Evolutionary conservation across 2,113 vertebrate genomes (phyloP), one percentile per base, ranked within the genome.

Genomic region (Dermatemys mawii): DNA sequence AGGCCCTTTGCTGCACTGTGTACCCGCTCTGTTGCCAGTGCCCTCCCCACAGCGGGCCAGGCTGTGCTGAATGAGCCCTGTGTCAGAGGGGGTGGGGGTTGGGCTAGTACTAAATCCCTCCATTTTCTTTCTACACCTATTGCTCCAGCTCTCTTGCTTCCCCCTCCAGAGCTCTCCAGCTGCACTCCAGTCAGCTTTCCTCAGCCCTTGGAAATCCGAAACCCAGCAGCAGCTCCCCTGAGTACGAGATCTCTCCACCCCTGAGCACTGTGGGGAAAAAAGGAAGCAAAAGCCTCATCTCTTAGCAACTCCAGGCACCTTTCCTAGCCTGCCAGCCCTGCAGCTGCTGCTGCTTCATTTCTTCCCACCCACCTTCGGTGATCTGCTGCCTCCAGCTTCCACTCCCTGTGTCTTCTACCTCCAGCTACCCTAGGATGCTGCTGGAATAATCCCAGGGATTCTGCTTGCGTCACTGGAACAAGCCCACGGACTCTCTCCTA

Each of bases 181-280:
- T 81, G 21, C 24, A 26, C 26, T 35, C 63, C 63, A 8, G 26
- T 35, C 27, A 24, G 16, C 67, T 38, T n/a, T 44, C 24, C 49
- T 78, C 11, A 3, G 0, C 10, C 4, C 22, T 60, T 11, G 5
- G 21, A 48, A 0, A 0, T 2, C 73, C 38, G 49, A 48, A 11
- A 57, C 19, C 32, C 70, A 0, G 63, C n/a, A 38, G 63, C 53
- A 5, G 4, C 3, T 19, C 73, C 48, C 1, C 0, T 1, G 21
- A 2, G 11, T 26, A 5, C 41, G 55, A 8, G 7, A 70, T 86
- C 14, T 32, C 60, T 67, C 55, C 87, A 88, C 29, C 38, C 3
- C 78, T 26, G 16, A 44, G 17, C 12, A 24, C n/a, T 53, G 38
- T 53, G 26, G 49, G n/a, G 51, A 26, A 38, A 9, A 29, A 44